Conservation (phyloP, 2,888 invertebrate species). For the Busseola fusca region DNA sequence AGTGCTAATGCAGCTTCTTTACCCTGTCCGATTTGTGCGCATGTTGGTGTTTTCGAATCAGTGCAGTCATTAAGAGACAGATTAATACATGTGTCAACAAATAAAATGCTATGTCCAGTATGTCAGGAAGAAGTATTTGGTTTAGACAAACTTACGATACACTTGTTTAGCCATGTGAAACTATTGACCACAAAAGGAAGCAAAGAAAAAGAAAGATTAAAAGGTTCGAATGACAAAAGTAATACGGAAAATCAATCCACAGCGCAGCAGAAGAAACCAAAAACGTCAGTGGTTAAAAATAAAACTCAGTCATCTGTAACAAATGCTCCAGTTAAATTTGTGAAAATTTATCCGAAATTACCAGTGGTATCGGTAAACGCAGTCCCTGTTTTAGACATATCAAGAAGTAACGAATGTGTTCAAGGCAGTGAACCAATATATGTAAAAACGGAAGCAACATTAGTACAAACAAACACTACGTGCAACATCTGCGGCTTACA, state of each 20-base stretch:
- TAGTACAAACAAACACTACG: slow-evolving; percentile 74
- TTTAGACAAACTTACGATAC: slow-evolving; percentile 95
- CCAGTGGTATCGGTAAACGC: slow-evolving; percentile 81
- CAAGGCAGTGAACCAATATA: slow-evolving; percentile 68
- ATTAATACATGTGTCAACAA: slow-evolving; percentile 93
- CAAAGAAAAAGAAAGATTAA: slow-evolving; percentile 60
- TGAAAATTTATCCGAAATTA: slow-evolving; percentile 85
- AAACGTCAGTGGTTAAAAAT: slow-evolving; percentile 80
- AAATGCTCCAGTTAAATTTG: slow-evolving; percentile 80
- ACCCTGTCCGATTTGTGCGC: slow-evolving; percentile 93
- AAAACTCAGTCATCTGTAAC: slow-evolving; percentile 72
- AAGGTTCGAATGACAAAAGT: slow-evolving; percentile 59
- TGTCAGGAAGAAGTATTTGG: slow-evolving; percentile 93
- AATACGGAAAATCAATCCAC: slow-evolving; percentile 66
- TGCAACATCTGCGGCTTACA: slow-evolving; percentile 92
- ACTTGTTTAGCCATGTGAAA: slow-evolving; percentile 93
- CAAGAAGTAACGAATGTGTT: slow-evolving; percentile 67
- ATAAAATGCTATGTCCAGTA: slow-evolving; percentile 93
- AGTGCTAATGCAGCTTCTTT: slow-evolving; percentile 89
- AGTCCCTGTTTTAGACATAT: slow-evolving; percentile 78
- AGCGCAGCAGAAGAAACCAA: slow-evolving; percentile 75
- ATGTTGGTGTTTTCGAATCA: slow-evolving; percentile 91
- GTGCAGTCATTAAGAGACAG: slow-evolving; percentile 92
- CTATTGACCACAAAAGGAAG: slow-evolving; percentile 70
- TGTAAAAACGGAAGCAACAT: slow-evolving; percentile 73